Base-by-base conservation (phyloP, 2,797 vertebrate genomes). In the Heterohyrax brucei region DNA sequence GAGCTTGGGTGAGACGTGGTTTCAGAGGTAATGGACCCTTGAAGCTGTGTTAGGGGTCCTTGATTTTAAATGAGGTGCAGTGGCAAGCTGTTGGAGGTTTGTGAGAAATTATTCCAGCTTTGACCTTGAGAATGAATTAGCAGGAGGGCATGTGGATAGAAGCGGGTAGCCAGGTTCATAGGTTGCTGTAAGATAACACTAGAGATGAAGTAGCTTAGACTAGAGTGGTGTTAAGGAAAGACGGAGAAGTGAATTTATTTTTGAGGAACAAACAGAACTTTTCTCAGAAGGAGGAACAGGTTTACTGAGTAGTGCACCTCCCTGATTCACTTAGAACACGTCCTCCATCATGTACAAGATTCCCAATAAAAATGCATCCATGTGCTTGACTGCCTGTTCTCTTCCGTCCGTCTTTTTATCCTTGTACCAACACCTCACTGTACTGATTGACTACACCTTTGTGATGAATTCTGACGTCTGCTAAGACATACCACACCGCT, bases 211-310 rank as follows among this genome's bases (percentile, higher is more conserved):
- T 59, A 39, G 50, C 59, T 94, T 80, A 84, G 76, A 39, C 10
- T 46, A 50, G 73, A 26, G 12, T 70, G 53, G 19, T 81, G 9
- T n/a, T 7, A 3, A 82, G 24, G 39, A 77, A 88, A 64, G 66
- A 44, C 33, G 84, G 50, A 64, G 59, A 95, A 3, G 10, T 64
- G 64, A 94, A 26, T 30, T 2, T 70, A 66, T 77, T 50, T 95
- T 85, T 68, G 30, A 91, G 48, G 61, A 77, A 66, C 59, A 90
- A 89, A 75, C 7, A n/a, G 59, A n/a, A 75, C 50, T 87, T 19
- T 19, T 39, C n/a, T 80, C 21, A 61, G 68, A n/a, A 70, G 16
- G 30, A 64, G 30, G n/a, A 85, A 64, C 61, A 72, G 78, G 18
- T 73, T 21, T 22, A 73, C 22, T 21, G 21, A 73, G 1, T 10